Percentiles rank a stretch among this genome's conserved stretches.
phyloP scores from a whole-genome alignment of 1,140 invertebrate species.

The Carposina sasakii region DNA sequence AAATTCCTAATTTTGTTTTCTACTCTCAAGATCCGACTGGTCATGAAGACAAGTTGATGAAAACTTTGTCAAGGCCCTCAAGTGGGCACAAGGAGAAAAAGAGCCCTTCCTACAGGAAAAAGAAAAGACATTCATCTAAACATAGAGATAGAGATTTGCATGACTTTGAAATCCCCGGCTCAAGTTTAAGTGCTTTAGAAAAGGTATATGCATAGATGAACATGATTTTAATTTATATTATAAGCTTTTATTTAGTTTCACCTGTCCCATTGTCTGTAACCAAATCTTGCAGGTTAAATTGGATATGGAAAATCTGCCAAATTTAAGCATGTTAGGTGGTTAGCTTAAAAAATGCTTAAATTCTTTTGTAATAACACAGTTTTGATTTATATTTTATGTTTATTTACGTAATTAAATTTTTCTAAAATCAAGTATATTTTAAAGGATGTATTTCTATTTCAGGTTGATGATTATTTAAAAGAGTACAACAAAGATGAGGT shows the following conservation, averaged over 20 bases:
- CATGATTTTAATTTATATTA: conserved; percentile 8
- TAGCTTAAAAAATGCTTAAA: no score
- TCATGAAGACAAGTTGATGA: conserved; percentile 64
- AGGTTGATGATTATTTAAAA: conserved; percentile 70
- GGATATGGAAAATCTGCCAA: no score
- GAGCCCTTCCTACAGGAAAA: conserved; percentile 67
- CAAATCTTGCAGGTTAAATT: no score
- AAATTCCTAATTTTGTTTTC: conserved; percentile 65
- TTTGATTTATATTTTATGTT: no score
- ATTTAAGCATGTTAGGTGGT: no score
- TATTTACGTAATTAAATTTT: no score
- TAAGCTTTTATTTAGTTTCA: no score
- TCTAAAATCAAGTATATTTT: no score
- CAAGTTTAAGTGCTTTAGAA: conserved; percentile 69
- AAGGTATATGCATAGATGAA: no score
- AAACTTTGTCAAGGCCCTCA: conserved; percentile 56
- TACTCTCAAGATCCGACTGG: conserved; percentile 68
- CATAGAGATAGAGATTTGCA: conserved; percentile 63
- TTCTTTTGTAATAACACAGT: no score
- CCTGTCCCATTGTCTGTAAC: no score
- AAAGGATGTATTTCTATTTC: conserved; percentile 15
- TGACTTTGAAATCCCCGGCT: conserved; percentile 69
- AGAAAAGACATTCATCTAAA: conserved; percentile 66
- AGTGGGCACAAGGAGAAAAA: conserved; percentile 66
- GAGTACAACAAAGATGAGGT: conserved; percentile 70